Base-by-base conservation (phyloP, 2,113 vertebrate genomes). In the Thermophis baileyi region DNA sequence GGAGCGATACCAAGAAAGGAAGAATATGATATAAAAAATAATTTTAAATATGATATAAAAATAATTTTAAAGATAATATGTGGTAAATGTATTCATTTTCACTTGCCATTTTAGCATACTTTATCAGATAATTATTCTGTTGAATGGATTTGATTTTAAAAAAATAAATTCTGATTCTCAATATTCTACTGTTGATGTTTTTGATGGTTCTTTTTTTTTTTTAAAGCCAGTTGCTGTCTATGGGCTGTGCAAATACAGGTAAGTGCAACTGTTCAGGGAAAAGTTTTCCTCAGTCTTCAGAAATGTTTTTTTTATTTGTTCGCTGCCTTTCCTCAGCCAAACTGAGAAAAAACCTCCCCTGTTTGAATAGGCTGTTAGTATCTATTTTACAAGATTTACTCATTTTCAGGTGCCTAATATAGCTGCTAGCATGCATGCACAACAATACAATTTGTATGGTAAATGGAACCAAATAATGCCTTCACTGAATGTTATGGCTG, bases 381-480 rank as follows among this genome's bases (percentile, higher is more conserved):
- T 98, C 97, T 98, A 57, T 98, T 98, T 98, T 98, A 97, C 97
- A 97, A 98, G 98, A 98, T 98, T 98, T 98, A 97, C 97, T 98
- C 97, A 98, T 98, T 98, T 97, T 96, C 97, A 97, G 97, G 97
- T 97, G 96, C 96, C 97, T 98, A 98, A 98, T 98, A 97, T 97
- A 97, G 97, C 97, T 97, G 97, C 97, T 97, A 97, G 98, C 97
- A 97, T 98, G 97, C 98, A 97, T 97, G 97, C 97, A 97, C 97
- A 98, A 98, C 98, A 98, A 98, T 98, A 98, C 98, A 98, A 98
- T 98, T 98, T 98, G 98, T 98, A 98, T 98, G 98, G 98, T 98
- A 98, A 98, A 98, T 98, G 98, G 98, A 97, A 97, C 97, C 98
- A 97, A 98, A 98, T 98, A 98, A 98, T 98, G 98, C 98, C 97